phyloP scores from a whole-genome alignment of 2,113 vertebrate genomes.

The Tor tambroides region DNA sequence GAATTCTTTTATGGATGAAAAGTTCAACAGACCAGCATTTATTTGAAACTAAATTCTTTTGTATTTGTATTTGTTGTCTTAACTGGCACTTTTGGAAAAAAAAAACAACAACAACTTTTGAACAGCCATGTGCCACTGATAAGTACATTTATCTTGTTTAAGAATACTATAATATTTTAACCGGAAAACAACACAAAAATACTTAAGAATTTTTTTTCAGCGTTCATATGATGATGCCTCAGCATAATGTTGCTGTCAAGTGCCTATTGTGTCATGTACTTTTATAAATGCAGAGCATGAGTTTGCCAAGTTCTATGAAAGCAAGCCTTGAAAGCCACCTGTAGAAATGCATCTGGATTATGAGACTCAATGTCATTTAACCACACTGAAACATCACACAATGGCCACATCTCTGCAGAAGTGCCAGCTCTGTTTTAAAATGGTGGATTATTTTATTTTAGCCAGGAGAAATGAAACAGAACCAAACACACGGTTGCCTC shows the following conservation, averaged over 20 bases:
- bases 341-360: neutral
- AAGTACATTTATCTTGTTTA: neutral
- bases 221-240: neutral
- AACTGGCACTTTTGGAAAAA: too few species aligned
- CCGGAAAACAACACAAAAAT: neutral
- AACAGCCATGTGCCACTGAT: too few species aligned
- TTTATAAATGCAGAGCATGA: neutral
- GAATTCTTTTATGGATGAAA: too few species aligned
- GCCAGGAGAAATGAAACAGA: constrained; percentile 47
- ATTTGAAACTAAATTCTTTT: too few species aligned
- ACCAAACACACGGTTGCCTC: constrained; percentile 51
- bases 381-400: constrained; percentile 17
- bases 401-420: constrained; percentile 22
- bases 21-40: too few species aligned
- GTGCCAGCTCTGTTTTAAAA: constrained; percentile 48
- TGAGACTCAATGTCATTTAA: constrained; percentile 2
- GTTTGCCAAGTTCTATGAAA: constrained; percentile 7
- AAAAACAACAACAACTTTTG: too few species aligned
- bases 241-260: neutral
- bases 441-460: constrained; percentile 56
- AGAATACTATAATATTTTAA: neutral
- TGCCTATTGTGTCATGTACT: neutral
- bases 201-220: neutral
- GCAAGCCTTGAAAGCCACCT: constrained; percentile 8
- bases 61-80: too few species aligned